phyloP scores from a whole-genome alignment of 2,113 vertebrate genomes.

The Orthochromis malagaraziensis region DNA sequence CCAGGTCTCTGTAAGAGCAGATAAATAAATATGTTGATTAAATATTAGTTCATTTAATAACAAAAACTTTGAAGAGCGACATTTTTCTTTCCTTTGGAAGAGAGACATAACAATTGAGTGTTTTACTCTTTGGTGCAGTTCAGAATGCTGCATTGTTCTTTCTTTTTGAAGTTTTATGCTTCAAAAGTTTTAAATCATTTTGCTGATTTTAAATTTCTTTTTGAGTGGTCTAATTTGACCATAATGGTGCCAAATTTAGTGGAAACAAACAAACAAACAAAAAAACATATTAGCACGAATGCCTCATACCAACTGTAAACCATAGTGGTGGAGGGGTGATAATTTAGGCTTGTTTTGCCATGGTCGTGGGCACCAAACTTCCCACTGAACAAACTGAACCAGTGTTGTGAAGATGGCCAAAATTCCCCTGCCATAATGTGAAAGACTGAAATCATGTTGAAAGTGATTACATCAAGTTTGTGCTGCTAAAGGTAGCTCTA shows the following conservation, averaged over 20 bases:
- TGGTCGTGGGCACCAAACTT: not conserved
- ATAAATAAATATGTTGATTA: not conserved
- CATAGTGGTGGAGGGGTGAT: fast-evolving
- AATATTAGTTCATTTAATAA: not conserved
- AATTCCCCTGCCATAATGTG: not conserved
- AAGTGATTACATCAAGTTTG: fast-evolving
- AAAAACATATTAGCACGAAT: fast-evolving
- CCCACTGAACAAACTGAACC: not conserved
- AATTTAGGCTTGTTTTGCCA: not conserved
- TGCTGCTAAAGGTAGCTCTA: not conserved
- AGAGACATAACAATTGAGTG: fast-evolving
- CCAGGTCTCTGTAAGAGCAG: not conserved
- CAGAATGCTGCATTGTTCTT: fast-evolving
- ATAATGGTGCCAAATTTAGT: not conserved
- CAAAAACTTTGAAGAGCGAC: not conserved
- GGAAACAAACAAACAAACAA: not conserved
- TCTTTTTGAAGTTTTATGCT: not conserved
- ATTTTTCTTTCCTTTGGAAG: not conserved
- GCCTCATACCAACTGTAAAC: not conserved
- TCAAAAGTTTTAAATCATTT: not conserved
- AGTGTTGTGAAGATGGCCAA: not conserved
- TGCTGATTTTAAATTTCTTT: not conserved
- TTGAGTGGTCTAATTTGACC: not conserved
- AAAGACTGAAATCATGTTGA: not conserved
- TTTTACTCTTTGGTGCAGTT: not conserved